A percentile compares a stretch with the other conserved stretches of the same genome.
phyloP scores from a whole-genome alignment of 2,797 vertebrate genomes.

The Rhabdophis nuchalis region DNA sequence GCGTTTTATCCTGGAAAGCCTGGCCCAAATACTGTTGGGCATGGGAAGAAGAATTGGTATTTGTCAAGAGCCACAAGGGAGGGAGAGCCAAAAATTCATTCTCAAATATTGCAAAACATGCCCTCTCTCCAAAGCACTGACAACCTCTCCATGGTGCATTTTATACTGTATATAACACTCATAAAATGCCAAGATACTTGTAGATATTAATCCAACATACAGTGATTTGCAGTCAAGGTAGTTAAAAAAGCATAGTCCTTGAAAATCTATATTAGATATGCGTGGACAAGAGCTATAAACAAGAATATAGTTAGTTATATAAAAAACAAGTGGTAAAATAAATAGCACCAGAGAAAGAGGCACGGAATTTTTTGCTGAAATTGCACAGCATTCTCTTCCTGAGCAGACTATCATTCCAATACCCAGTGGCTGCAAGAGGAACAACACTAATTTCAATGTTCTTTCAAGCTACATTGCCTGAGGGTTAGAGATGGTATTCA shows the following conservation, averaged over 20 bases:
- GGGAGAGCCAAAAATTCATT: not conserved
- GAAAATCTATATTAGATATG: not conserved
- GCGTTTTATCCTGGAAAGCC: not conserved
- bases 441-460: not conserved
- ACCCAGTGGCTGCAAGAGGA: conserved; percentile 39
- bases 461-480: not conserved
- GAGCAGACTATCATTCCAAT: conserved; percentile 51
- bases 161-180: not conserved
- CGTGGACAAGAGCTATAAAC: not conserved
- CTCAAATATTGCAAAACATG: not conserved
- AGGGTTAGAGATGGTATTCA: not conserved
- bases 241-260: not conserved
- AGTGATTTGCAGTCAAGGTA: not conserved
- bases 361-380: conserved; percentile 30
- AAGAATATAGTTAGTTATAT: not conserved
- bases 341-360: conserved; percentile 9
- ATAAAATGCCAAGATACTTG: not conserved
- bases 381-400: conserved; percentile 54
- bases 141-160: not conserved
- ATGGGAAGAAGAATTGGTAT: not conserved
- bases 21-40: not conserved
- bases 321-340: not conserved
- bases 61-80: not conserved
- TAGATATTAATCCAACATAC: not conserved
- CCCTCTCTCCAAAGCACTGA: not conserved